These are phyloP conservation scores for Acropternis orthonyx DNA, from an alignment of 2,797 vertebrate genomes.

Conservation along the genomic window DNA sequence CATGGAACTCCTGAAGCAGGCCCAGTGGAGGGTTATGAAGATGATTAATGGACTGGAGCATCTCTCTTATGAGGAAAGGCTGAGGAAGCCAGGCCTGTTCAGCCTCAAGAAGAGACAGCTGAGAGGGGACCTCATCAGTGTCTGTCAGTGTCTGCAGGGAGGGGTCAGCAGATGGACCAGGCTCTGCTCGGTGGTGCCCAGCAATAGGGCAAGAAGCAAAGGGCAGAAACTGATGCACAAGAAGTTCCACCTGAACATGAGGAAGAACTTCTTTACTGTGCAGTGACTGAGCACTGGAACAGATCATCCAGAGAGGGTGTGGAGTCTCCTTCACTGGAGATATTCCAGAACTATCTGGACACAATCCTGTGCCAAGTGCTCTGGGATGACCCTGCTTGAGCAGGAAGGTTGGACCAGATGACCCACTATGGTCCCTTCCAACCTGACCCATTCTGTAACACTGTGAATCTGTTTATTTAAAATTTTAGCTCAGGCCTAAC, in stretches of 20 bases:
- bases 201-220: fast-evolving
- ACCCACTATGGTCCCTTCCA: fast-evolving
- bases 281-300: fast-evolving
- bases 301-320: fast-evolving
- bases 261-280: fast-evolving
- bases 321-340: background rate
- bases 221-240: fast-evolving
- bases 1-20: background rate
- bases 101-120: fast-evolving
- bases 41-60: background rate
- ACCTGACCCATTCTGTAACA: background rate
- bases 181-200: background rate
- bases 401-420: background rate
- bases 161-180: background rate
- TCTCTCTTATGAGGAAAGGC: background rate
- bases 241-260: background rate
- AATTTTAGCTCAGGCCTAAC: background rate
- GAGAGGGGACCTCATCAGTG: fast-evolving
- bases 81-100: background rate
- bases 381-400: background rate
- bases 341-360: fast-evolving
- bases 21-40: fast-evolving
- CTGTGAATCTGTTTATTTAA: background rate
- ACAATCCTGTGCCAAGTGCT: background rate
- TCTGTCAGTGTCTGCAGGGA: background rate